Evolutionary conservation across 2,888 invertebrate species (phyloP).

Genomic region (Drosophila macrospina): DNA sequence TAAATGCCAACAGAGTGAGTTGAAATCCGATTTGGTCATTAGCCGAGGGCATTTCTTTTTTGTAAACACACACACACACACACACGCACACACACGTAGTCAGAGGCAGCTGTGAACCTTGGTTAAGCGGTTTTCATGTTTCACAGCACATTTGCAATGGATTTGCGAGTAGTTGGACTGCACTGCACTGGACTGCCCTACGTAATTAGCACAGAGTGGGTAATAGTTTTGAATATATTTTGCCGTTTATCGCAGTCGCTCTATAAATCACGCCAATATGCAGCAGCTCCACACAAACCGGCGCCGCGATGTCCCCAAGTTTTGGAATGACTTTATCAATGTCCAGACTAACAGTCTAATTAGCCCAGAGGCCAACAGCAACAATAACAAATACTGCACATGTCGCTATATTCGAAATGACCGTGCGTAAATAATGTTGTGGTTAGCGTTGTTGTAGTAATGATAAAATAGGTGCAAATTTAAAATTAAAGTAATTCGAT

Average conservation of each 20-base stretch:
- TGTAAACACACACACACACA: background rate
- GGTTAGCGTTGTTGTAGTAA: slow-evolving; percentile 45
- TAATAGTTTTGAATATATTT: slow-evolving; percentile 53
- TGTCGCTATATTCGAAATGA: slow-evolving; percentile 18
- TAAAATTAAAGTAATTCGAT: background rate
- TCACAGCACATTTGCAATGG: slow-evolving; percentile 28
- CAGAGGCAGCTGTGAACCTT: slow-evolving; percentile 45
- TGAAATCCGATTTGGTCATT: slow-evolving; percentile 72
- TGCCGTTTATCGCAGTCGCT: slow-evolving; percentile 35
- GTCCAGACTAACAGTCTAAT: slow-evolving; percentile 47
- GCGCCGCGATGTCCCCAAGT: slow-evolving; percentile 34
- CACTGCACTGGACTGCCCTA: slow-evolving; percentile 22
- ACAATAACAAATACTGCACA: slow-evolving; percentile 22
- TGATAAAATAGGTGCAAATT: slow-evolving; percentile 4
- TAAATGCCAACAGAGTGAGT: slow-evolving; percentile 47
- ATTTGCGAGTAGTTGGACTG: slow-evolving; percentile 30
- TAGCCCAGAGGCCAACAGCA: slow-evolving; percentile 45
- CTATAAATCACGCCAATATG: slow-evolving; percentile 57
- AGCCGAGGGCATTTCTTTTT: slow-evolving; percentile 34
- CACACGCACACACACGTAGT: background rate
- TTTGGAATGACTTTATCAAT: slow-evolving; percentile 27
- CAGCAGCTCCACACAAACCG: slow-evolving; percentile 34
- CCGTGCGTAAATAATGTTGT: slow-evolving; percentile 13
- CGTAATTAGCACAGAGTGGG: slow-evolving; percentile 55
- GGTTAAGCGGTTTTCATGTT: slow-evolving; percentile 53